These are phyloP conservation scores for Nannoperca australis DNA, from an alignment of 2,797 vertebrate species.

Conservation along the genomic window DNA sequence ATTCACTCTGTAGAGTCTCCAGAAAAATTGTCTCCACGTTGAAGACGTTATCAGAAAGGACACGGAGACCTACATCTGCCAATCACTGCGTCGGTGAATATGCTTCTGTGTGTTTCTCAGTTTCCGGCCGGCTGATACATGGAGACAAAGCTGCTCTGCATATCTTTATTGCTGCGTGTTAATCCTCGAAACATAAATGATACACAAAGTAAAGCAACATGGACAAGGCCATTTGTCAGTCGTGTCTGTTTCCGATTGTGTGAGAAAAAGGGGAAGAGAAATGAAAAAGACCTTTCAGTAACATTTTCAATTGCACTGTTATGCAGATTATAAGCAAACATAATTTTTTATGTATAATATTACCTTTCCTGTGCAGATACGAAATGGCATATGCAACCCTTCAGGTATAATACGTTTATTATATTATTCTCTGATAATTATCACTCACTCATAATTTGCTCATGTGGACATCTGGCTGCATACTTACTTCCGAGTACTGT, in stretches of 20 bases:
- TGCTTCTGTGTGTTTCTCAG: constrained; percentile 1
- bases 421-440: not conserved
- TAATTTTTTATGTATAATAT: not conserved
- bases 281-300: constrained; percentile 10
- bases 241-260: not conserved
- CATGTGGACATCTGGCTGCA: too few relatives aligned
- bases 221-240: not conserved
- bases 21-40: constrained; percentile 54
- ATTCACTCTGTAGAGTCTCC: constrained; percentile 49
- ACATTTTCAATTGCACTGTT: not conserved
- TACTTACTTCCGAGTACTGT: too few relatives aligned
- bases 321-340: not conserved
- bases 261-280: not conserved
- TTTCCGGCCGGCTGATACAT: constrained; percentile 1
- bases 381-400: not conserved
- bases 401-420: too few relatives aligned
- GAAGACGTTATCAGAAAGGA: constrained; percentile 63
- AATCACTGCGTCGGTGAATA: constrained; percentile 24
- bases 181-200: not conserved
- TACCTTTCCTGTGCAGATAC: not conserved
- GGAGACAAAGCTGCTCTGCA: not conserved
- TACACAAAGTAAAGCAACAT: not conserved
- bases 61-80: constrained; percentile 52
- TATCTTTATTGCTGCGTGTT: not conserved
- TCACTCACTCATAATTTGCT: not conserved